phyloP scores from a whole-genome alignment of 23 tunicate genomes.

The Phallusia fumigata region DNA sequence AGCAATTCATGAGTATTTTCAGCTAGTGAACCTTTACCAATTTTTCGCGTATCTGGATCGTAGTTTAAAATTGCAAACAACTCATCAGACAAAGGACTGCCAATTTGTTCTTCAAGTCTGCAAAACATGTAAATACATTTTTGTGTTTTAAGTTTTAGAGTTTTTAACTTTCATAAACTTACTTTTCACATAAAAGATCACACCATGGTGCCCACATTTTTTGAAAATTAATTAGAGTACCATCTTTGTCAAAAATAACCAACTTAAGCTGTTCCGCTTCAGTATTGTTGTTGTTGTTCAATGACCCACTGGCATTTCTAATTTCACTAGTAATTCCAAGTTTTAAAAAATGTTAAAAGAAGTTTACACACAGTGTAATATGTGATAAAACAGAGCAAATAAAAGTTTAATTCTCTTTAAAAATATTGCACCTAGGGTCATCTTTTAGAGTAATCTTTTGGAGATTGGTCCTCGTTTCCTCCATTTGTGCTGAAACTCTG shows the following conservation, averaged over 20 bases:
- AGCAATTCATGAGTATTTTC: slow-evolving; percentile 43
- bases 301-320: too few species aligned
- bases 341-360: too few species aligned
- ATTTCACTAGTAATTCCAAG: too few species aligned
- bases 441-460: too few species aligned
- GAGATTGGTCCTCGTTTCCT: too few species aligned
- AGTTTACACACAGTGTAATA: too few species aligned
- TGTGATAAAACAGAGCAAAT: too few species aligned
- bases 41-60: slow-evolving; percentile 10
- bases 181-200: too few species aligned
- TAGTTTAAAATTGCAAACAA: slow-evolving; percentile 28
- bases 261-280: neutral
- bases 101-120: slow-evolving; percentile 19
- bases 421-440: too few species aligned
- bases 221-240: slow-evolving; percentile 40
- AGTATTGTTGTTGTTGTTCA: too few species aligned
- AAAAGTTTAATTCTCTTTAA: too few species aligned
- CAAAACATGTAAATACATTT: neutral
- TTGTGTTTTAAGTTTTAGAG: neutral
- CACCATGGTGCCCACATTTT: slow-evolving; percentile 65
- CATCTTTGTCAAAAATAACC: slow-evolving; percentile 59
- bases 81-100: slow-evolving; percentile 15
- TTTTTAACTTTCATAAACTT: neutral
- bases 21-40: slow-evolving; percentile 40
- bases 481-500: too few species aligned